Conservation (phyloP, 2,797 vertebrate genomes). For the Carapus acus region DNA sequence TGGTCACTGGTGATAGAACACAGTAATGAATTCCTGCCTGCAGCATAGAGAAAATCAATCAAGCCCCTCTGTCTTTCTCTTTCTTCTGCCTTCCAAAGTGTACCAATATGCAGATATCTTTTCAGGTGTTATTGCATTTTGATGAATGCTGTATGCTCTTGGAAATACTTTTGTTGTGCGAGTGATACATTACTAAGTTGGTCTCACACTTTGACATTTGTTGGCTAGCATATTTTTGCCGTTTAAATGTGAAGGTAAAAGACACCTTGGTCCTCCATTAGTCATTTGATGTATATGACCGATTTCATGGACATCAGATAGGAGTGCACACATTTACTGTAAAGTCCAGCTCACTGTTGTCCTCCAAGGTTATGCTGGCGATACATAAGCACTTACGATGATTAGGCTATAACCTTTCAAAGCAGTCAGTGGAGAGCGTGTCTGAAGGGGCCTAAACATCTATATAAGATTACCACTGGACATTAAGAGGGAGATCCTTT, state of each 20-base stretch:
- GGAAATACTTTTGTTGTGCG: not conserved
- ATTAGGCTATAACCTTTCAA: constrained; percentile 46
- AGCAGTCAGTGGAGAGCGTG: constrained; percentile 30
- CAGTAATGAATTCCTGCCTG: constrained; percentile 39
- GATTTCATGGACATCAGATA: constrained; percentile 26
- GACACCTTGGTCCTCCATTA: not conserved
- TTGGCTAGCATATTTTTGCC: constrained; percentile 6
- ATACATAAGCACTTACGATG: constrained; percentile 47
- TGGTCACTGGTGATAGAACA: constrained; percentile 44
- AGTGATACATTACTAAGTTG: not conserved
- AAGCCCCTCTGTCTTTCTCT: constrained; percentile 10
- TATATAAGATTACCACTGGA: constrained; percentile 16
- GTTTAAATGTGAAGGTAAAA: not conserved
- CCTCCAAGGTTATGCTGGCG: constrained; percentile 36
- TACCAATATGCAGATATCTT: constrained; percentile 17
- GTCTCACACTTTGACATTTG: constrained; percentile 6
- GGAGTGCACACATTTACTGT: constrained; percentile 24
- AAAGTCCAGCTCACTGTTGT: constrained; percentile 27
- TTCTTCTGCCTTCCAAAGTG: constrained; percentile 12
- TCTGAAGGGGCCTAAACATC: constrained; percentile 21
- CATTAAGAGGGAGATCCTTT: constrained; percentile 25
- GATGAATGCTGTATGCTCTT: constrained; percentile 5
- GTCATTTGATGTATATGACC: constrained; percentile 11
- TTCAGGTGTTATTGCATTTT: constrained; percentile 18
- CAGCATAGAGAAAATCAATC: constrained; percentile 38